Evolutionary conservation across 2,797 vertebrate genomes (phyloP), one percentile per base, ranked within the genome.

Genomic region (Trachops cirrhosus): DNA sequence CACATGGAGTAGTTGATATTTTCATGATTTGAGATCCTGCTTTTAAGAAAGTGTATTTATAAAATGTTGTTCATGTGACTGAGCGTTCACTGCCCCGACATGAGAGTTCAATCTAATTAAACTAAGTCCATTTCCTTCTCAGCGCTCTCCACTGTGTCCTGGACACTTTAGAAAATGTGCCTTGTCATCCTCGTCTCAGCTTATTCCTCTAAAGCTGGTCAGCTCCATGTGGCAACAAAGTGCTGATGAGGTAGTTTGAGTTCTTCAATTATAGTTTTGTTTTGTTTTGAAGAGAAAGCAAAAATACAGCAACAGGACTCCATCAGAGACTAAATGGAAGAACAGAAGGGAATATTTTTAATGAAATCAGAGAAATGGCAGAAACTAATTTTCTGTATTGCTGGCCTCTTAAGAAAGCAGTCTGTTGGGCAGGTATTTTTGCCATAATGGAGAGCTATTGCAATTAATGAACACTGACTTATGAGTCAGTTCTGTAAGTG

Each of bases 11-110:
- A 54, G 50, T 93, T 86, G 54, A 80, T 96, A 87, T 70, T 95
- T 95, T 79, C 95, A 94, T 94, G 94, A 32, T 70, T 89, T 93
- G 90, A 95, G 68, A 95, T 70, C 48, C 68, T 80, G 79, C 79
- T 97, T 97, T 97, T n/a, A 96, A 78, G 39, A 54, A 90, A 90
- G 95, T 89, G 0, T 80, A 16, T 78, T 88, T 77, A 83, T 41
- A 79, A 94, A 91, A 80, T 39, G 11, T 4, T 44, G 93, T 91
- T 95, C 59, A 90, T 37, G 90, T 67, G 89, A 91, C 91, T 95
- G 46, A 37, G 71, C 3, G 10, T 44, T 46, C 67, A 21, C 34
- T 29, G 29, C 71, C 46, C 41, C 14, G n/a, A 74, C 73, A 73
- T 46, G 46, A 62, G 14, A 59, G 50, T 62, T 91, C 57, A 83